A percentile compares a stretch with the other conserved stretches of the same genome.
Evolutionary conservation across 1,140 invertebrate species (phyloP).

Genomic region (Centruroides sculpturatus): DNA sequence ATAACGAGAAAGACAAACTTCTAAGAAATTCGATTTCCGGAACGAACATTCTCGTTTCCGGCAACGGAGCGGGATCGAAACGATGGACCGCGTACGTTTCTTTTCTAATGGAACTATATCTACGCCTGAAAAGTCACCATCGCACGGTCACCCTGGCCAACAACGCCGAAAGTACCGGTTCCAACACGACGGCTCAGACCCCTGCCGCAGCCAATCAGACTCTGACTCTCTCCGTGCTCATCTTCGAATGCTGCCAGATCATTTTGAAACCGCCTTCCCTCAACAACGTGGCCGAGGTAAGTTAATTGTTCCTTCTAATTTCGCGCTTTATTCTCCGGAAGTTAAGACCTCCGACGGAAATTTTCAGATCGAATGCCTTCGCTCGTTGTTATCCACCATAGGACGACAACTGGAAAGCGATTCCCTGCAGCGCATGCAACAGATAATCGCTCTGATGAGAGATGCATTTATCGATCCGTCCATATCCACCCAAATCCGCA

Average conservation of each 20-base stretch:
- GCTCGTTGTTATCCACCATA: constrained; percentile 69
- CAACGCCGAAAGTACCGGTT: constrained; percentile 9
- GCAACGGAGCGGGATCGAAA: constrained; percentile 28
- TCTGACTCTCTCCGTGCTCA: constrained; percentile 38
- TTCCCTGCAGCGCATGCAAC: constrained; percentile 56
- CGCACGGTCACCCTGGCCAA: neutral
- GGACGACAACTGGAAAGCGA: constrained; percentile 70
- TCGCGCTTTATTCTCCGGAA: too few relatives aligned
- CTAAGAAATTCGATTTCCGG: constrained; percentile 15
- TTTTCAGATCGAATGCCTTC: constrained; percentile 63
- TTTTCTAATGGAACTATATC: constrained; percentile 68
- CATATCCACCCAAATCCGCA: constrained; percentile 33
- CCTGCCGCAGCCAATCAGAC: constrained; percentile 45
- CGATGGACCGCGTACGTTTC: constrained; percentile 69
- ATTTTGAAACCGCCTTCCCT: constrained; percentile 57
- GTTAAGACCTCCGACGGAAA: too few relatives aligned
- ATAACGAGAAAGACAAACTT: constrained; percentile 53
- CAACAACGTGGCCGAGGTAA: constrained; percentile 57
- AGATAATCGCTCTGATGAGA: constrained; percentile 56
- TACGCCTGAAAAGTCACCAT: constrained; percentile 12
- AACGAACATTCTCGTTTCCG: constrained; percentile 1
- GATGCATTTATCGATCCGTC: constrained; percentile 61
- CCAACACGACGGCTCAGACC: constrained; percentile 1
- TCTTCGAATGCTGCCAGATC: constrained; percentile 69
- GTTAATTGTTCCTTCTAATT: constrained; percentile 1